Percentiles rank a stretch among this genome's conserved stretches.
These are phyloP conservation scores for Zophobas morio DNA, from an alignment of 1,140 invertebrate genomes.

Conservation along the genomic window DNA sequence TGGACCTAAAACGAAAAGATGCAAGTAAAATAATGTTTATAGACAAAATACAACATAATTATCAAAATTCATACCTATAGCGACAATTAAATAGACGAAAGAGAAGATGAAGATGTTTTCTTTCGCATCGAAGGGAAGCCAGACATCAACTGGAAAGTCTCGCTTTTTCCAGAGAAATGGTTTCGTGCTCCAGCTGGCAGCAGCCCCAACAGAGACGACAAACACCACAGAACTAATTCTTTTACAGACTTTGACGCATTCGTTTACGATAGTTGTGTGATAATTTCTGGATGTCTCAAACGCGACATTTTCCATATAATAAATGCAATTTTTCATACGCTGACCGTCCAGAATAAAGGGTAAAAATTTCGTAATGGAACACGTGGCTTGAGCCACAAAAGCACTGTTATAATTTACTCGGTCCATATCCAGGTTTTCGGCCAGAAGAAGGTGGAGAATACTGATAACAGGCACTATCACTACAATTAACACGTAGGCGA, in stretches of 20 bases:
- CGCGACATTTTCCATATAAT: background rate
- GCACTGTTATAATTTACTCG: background rate
- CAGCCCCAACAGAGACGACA: background rate
- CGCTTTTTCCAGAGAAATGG: conserved; percentile 4
- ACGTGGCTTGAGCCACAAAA: background rate
- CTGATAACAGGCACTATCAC: background rate
- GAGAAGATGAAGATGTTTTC: too few relatives aligned
- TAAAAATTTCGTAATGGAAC: background rate
- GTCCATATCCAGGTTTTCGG: background rate
- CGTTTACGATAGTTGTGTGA: background rate
- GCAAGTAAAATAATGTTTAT: too few relatives aligned
- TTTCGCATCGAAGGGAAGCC: conserved; percentile 6
- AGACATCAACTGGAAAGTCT: background rate
- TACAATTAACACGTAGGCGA: background rate
- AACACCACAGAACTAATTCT: background rate
- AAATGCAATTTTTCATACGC: background rate
- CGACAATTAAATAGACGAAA: too few relatives aligned
- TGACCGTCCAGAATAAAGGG: background rate
- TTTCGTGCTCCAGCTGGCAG: background rate
- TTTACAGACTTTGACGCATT: conserved; percentile 3
- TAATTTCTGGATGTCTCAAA: background rate
- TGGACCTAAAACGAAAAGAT: too few relatives aligned
- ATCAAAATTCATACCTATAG: too few relatives aligned
- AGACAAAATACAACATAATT: too few relatives aligned
- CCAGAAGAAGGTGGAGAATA: background rate